These are phyloP conservation scores for Athalia circularis DNA, from an alignment of 2,888 invertebrate species.

Conservation along the genomic window DNA sequence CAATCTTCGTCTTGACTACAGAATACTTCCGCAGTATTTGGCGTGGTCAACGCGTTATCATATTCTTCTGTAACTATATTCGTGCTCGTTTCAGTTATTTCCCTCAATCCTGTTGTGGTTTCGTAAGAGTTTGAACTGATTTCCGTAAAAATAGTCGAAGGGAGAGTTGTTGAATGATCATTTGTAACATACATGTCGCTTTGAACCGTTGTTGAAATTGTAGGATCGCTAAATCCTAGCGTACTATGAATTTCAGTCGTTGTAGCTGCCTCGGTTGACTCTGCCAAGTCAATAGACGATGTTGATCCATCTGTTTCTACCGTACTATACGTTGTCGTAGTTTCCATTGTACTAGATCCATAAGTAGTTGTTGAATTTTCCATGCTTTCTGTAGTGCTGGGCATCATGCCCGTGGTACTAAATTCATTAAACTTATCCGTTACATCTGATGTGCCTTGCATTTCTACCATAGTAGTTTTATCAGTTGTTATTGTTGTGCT, in stretches of 20 bases:
- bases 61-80: slow-evolving; percentile 9
- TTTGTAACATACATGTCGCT: slow-evolving; percentile 24
- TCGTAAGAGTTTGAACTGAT: slow-evolving; percentile 8
- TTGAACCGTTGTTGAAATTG: background rate
- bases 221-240: background rate
- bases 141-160: slow-evolving; percentile 39
- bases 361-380: slow-evolving; percentile 37
- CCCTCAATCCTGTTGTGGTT: slow-evolving; percentile 35
- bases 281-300: slow-evolving; percentile 38
- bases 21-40: slow-evolving; percentile 10
- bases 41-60: slow-evolving; percentile 6
- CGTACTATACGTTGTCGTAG: slow-evolving; percentile 33
- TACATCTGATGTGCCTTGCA: slow-evolving; percentile 47
- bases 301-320: slow-evolving; percentile 23
- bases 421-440: slow-evolving; percentile 8
- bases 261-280: slow-evolving; percentile 39
- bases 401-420: background rate
- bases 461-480: background rate
- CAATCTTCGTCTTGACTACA: slow-evolving; percentile 72
- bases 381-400: slow-evolving; percentile 47
- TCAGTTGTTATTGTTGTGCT: slow-evolving; percentile 17
- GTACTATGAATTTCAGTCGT: slow-evolving; percentile 30
- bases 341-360: slow-evolving; percentile 29
- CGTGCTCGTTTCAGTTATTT: slow-evolving; percentile 27
- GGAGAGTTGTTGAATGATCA: slow-evolving; percentile 29